phyloP scores from a whole-genome alignment of 2,888 invertebrate genomes.

The Spilosoma lubricipeda region DNA sequence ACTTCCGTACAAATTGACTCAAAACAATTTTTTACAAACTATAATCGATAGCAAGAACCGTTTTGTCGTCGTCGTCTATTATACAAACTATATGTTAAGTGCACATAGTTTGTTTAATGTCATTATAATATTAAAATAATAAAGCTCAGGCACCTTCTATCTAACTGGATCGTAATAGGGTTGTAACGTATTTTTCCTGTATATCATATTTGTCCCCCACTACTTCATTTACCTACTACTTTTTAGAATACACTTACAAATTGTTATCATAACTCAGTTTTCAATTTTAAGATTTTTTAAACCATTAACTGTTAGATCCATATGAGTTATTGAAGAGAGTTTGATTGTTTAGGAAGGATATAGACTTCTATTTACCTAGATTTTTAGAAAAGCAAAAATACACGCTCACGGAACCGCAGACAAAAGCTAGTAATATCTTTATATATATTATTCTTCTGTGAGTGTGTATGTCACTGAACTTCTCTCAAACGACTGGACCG shows the following conservation, averaged over 20 bases:
- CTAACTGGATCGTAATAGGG: constrained; percentile 51
- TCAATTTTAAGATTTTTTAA: too few species aligned
- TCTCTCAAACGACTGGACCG: too few species aligned
- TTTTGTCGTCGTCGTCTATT: constrained; percentile 11
- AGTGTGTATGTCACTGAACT: too few species aligned
- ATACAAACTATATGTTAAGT: constrained; percentile 10
- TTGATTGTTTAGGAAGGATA: neutral
- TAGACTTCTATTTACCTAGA: too few species aligned
- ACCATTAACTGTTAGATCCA: neutral
- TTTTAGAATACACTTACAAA: too few species aligned
- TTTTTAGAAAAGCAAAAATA: too few species aligned
- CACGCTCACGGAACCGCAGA: too few species aligned
- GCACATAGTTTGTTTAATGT: constrained; percentile 52
- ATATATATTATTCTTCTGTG: too few species aligned
- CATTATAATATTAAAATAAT: constrained; percentile 56
- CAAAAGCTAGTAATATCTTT: too few species aligned
- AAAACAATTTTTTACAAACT: constrained; percentile 17
- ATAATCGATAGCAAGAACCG: constrained; percentile 43
- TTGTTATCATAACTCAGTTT: too few species aligned
- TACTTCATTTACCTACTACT: too few species aligned
- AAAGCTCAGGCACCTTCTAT: constrained; percentile 55
- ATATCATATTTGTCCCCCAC: neutral
- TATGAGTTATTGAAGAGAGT: neutral
- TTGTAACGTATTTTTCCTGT: constrained; percentile 7
- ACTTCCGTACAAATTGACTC: too few species aligned